Evolutionary conservation across 2,888 invertebrate genomes (phyloP).

Genomic region (Himalopsyche tibetana): DNA sequence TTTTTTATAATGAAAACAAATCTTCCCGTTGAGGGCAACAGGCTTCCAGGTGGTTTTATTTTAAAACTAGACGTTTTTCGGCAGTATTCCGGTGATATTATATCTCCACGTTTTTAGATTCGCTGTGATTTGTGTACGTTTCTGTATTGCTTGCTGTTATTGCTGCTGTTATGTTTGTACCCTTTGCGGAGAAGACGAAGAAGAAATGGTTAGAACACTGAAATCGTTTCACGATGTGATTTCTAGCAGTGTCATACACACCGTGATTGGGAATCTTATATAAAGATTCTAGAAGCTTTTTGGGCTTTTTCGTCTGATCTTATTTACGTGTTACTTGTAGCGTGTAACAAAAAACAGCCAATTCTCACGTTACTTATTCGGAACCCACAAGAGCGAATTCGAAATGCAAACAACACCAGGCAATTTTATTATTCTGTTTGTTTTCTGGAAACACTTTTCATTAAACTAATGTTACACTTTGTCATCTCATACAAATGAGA

Average conservation of each 20-base stretch:
- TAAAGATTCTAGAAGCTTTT: slow-evolving; percentile 23
- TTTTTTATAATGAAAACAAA: no score
- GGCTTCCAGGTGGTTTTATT: no score
- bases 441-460: neutral
- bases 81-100: no score
- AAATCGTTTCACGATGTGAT: slow-evolving; percentile 34
- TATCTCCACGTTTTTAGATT: neutral
- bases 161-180: slow-evolving; percentile 20
- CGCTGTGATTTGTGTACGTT: neutral
- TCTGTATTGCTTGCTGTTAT: neutral
- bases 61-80: no score
- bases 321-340: slow-evolving; percentile 34
- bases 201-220: slow-evolving; percentile 14
- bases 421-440: neutral
- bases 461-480: no score
- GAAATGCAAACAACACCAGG: neutral
- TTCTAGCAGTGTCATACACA: slow-evolving; percentile 21
- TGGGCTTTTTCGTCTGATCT: slow-evolving; percentile 14
- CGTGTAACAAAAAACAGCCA: slow-evolving; percentile 11
- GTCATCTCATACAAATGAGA: no score
- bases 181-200: slow-evolving; percentile 2
- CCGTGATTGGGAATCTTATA: slow-evolving; percentile 34
- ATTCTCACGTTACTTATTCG: slow-evolving; percentile 15
- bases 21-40: no score
- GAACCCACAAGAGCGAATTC: neutral